Evolutionary conservation across 2,797 vertebrate genomes (phyloP).

Genomic region (Leptatherina wallacei): DNA sequence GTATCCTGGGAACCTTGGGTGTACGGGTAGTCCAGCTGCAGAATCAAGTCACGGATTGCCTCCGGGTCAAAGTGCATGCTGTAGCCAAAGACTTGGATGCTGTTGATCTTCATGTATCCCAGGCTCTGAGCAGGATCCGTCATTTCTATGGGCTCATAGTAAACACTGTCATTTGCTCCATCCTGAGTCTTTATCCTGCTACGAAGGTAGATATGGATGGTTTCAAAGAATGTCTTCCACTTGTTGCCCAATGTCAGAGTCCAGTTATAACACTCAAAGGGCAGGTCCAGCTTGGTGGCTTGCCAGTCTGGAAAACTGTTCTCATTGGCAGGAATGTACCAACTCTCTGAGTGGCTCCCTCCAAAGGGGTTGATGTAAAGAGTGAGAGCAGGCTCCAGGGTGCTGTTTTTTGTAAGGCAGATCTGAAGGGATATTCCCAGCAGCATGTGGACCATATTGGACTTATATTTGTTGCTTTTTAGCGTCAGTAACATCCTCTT

Average conservation of each 20-base stretch:
- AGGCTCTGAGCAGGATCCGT: conserved; percentile 91
- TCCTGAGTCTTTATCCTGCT: conserved; percentile 91
- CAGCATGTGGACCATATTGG: conserved; percentile 96
- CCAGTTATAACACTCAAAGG: conserved; percentile 98
- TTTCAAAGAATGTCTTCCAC: conserved; percentile 99
- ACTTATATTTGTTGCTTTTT: conserved; percentile 98
- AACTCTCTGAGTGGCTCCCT: conserved; percentile 97
- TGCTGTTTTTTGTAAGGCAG: conserved; percentile 98
- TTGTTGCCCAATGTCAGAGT: conserved; percentile 95
- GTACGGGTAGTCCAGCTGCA: conserved; percentile 97
- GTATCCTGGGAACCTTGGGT: conserved; percentile 97
- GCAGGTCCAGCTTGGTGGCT: conserved; percentile 92
- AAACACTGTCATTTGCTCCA: conserved; percentile 88
- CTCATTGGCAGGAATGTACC: conserved; percentile 94
- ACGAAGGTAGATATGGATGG: conserved; percentile 95
- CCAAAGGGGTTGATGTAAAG: conserved; percentile 97
- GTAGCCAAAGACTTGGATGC: conserved; percentile 97
- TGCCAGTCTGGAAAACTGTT: conserved; percentile 95
- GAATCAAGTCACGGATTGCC: conserved; percentile 94
- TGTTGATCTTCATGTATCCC: conserved; percentile 99
- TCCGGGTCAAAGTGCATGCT: conserved; percentile 99
- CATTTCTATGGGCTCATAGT: conserved; percentile 93
- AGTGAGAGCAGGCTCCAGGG: conserved; percentile 92
- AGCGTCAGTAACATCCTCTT: conserved; percentile 96
- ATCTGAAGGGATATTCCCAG: conserved; percentile 95